Base-by-base conservation (phyloP, 2,113 vertebrate species). In the Trogon melanurus region DNA sequence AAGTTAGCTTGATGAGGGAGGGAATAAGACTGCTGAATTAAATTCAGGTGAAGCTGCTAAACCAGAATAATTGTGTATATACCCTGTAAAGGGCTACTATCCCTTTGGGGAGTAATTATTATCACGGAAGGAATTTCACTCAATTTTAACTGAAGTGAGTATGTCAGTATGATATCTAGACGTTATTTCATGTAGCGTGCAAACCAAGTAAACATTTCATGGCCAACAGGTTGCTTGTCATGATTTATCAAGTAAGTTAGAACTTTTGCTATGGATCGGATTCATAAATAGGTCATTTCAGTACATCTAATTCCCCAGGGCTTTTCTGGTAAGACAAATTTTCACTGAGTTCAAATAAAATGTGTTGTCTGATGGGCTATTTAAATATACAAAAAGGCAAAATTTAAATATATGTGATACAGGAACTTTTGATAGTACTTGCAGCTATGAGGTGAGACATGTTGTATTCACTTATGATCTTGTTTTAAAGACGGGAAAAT, bases 101-200 rank as follows among this genome's bases (percentile, higher is more conserved):
- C n/a, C 62, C 65, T 87, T 44, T 41, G 60, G 93, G 78, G 90
- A 89, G 82, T 80, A 78, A 88, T 95, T 91, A 93, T n/a, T 53
- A n/a, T 74, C 71, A 45, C 9, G 48, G 69, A 85, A 62, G 20
- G 21, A 74, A 48, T 84, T 85, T 93, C 56, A 22, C 41, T 6
- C 34, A 36, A 67, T 82, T 91, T 79, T 91, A 90, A 82, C 82
- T 10, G 90, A 96, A 83, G 88, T 67, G 69, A 81, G 91, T 76
- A 58, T 60, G 75, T 83, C 50, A 7, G 18, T 58, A n/a, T 34
- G 66, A 66, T 82, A 87, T 66, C 50, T 34, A 10, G 54, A 48
- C 85, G 57, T 60, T 72, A 45, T 5, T 16, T 75, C 72, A 57
- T 9, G 18, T 14, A 82, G 30, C 44, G 29, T 61, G 58, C 36